Percentiles rank a stretch among this genome's conserved stretches.
These are phyloP conservation scores for Amblyopsis rosae DNA, from an alignment of 2,113 vertebrate species.

Conservation along the genomic window DNA sequence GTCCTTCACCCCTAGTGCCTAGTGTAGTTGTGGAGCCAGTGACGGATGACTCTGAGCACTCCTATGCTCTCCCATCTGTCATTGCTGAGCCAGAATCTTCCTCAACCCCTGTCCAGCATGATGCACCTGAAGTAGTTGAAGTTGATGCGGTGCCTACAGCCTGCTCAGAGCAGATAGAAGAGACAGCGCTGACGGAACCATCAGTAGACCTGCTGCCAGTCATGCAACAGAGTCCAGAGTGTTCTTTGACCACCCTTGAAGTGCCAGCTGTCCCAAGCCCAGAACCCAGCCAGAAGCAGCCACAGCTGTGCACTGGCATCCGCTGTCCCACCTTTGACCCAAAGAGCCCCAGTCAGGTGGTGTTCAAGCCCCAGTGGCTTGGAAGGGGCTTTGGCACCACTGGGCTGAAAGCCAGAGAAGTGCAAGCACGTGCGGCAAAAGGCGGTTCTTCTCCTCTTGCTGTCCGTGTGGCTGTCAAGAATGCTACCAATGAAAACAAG, in stretches of 20 bases:
- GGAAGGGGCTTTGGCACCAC: constrained; percentile 73
- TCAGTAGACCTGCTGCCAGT: constrained; percentile 4
- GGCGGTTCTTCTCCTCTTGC: constrained; percentile 68
- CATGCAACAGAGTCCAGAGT: not conserved
- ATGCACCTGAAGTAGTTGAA: not conserved
- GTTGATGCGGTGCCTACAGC: not conserved
- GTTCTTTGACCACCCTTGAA: constrained; percentile 1
- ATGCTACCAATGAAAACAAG: constrained; percentile 65
- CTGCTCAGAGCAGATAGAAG: not conserved
- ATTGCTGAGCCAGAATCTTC: constrained; percentile 23
- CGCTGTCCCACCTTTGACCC: constrained; percentile 67
- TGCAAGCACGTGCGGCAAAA: constrained; percentile 53
- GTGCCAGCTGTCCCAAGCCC: not conserved
- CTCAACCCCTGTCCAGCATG: not conserved
- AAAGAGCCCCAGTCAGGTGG: constrained; percentile 75
- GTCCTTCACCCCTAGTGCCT: constrained; percentile 20
- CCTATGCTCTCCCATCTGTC: constrained; percentile 39
- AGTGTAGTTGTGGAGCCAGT: not conserved
- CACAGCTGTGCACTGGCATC: constrained; percentile 31
- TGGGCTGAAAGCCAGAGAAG: constrained; percentile 62
- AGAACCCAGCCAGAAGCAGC: constrained; percentile 9
- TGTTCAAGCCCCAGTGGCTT: constrained; percentile 82
- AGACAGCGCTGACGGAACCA: not conserved
- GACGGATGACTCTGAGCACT: constrained; percentile 24
- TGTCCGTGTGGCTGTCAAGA: constrained; percentile 50